Base-by-base conservation (phyloP, 2,113 vertebrate genomes). In the Guaruba guarouba region DNA sequence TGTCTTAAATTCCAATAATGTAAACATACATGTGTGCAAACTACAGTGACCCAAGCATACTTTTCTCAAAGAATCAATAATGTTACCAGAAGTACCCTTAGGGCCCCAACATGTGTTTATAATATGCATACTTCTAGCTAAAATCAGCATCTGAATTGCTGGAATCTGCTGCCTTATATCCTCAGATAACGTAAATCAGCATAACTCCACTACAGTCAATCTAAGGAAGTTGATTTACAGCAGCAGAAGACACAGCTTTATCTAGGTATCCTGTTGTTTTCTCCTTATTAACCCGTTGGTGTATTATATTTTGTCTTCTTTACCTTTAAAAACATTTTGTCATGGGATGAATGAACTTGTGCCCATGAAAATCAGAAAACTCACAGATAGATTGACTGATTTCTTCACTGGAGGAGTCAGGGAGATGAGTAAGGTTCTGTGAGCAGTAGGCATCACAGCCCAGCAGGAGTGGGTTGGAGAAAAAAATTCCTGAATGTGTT, bases 61-160 rank as follows among this genome's bases (percentile, higher is more conserved):
- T 88, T 71, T 90, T 86, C 69, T 78, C 61, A 71, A 90, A 69
- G 61, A 92, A 70, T 67, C 76, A 82, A 75, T 90, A 92, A 90
- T 44, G 27, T 91, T 86, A 93, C 77, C 69, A 93, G 73, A 95
- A 94, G 51, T 54, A 74, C 88, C 92, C 90, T 88, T 69, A 93
- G 90, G 95, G 93, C 28, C 68, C 29, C 51, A 90, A 92, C 69
- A 83, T 94, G 52, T 95, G 93, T 88, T 96, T 95, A 71, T 95
- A 88, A 95, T 95, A 75, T 29, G n/a, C 76, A 90, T 88, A 88
- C 48, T 79, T 94, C 69, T 77, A 79, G 93, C 79, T 84, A 88
- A 93, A 95, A 93, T 83, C 90, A 93, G 61, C 61, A 92, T 92
- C 86, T 78, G 93, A 93, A 78, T 93, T 93, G 95, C 85, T 92